These are phyloP conservation scores for Hiodon alosoides DNA, from an alignment of 2,113 vertebrate species.

Conservation along the genomic window DNA sequence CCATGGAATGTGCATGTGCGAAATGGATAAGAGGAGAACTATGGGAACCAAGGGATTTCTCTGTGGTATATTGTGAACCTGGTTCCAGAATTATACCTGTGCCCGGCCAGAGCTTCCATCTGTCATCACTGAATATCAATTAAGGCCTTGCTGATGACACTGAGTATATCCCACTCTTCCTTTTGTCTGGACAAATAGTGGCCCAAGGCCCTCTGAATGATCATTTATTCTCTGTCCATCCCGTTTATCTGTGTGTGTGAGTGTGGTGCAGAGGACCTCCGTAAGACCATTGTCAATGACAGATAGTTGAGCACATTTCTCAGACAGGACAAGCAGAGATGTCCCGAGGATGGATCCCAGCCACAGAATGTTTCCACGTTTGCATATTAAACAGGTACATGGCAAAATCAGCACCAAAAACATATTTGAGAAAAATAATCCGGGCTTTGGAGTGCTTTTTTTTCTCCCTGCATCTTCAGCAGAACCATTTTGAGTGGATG, in stretches of 20 bases:
- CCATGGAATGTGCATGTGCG: constrained; percentile 59
- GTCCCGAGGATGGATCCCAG: constrained; percentile 31
- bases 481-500: constrained; percentile 11
- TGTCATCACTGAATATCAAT: constrained; percentile 69
- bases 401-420: neutral
- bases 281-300: constrained; percentile 22
- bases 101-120: constrained; percentile 52
- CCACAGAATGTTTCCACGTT: neutral
- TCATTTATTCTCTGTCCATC: constrained; percentile 30
- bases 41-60: constrained; percentile 56
- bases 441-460: neutral
- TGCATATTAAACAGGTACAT: neutral
- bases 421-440: neutral
- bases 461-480: constrained; percentile 2
- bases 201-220: constrained; percentile 23
- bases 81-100: constrained; percentile 60
- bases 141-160: constrained; percentile 55
- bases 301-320: constrained; percentile 14
- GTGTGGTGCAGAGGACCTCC: constrained; percentile 17
- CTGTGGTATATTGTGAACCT: constrained; percentile 55
- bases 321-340: constrained; percentile 22
- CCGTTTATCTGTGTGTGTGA: constrained; percentile 16
- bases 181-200: constrained; percentile 39
- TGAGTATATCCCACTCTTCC: constrained; percentile 44
- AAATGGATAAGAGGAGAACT: constrained; percentile 62